A percentile compares a stretch with the other conserved stretches of the same genome.
phyloP scores from a whole-genome alignment of 2,113 vertebrate genomes.

The Tragelaphus imberbis region DNA sequence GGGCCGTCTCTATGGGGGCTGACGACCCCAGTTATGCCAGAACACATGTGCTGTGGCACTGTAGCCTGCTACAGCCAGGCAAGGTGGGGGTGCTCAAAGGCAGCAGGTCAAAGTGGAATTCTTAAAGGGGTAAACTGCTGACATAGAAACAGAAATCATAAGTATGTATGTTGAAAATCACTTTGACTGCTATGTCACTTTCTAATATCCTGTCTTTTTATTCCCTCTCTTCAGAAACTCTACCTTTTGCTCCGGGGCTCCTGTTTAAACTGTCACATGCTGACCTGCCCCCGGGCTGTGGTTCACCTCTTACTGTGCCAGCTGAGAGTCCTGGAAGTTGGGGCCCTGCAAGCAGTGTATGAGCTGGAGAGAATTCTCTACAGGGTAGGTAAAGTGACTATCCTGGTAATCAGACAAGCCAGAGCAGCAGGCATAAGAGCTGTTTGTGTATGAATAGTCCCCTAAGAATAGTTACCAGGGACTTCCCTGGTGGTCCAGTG shows the following conservation, averaged over 20 bases:
- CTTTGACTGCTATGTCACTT: background rate
- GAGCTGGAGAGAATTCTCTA: conserved; percentile 84
- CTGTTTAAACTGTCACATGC: conserved; percentile 88
- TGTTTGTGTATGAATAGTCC: background rate
- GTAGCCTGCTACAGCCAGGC: background rate
- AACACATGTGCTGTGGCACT: background rate
- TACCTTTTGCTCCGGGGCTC: conserved; percentile 91
- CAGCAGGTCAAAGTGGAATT: background rate
- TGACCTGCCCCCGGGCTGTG: conserved; percentile 87
- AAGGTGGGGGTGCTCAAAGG: background rate
- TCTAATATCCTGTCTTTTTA: background rate
- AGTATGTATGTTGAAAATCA: background rate
- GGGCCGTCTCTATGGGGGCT: background rate
- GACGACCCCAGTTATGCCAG: background rate
- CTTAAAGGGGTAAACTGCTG: background rate
- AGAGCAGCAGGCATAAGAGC: background rate
- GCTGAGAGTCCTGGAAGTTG: conserved; percentile 87
- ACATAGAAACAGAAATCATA: background rate
- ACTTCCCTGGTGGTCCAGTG: background rate
- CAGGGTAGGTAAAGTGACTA: conserved; percentile 79
- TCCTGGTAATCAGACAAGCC: background rate
- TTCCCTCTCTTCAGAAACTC: conserved; percentile 76
- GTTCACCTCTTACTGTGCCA: conserved; percentile 90
- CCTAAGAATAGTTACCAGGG: background rate
- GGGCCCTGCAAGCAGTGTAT: conserved; percentile 87